Conservation (phyloP, 2,797 vertebrate species). For the Xenops minutus region DNA sequence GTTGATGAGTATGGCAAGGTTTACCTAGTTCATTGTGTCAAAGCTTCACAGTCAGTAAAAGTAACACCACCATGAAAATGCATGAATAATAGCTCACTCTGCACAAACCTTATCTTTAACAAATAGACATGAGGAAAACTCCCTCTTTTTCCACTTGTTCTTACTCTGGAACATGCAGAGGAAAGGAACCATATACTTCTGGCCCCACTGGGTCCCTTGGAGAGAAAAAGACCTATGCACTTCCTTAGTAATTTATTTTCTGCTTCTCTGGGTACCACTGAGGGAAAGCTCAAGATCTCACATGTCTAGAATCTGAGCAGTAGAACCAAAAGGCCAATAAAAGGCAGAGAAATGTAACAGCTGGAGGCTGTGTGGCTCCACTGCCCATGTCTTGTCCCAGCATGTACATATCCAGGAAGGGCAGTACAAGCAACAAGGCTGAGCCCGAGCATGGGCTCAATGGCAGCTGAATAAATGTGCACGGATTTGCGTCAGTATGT, state of each 20-base stretch:
- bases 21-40: not conserved
- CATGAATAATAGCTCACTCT: not conserved
- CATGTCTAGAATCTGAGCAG: not conserved
- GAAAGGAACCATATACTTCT: not conserved
- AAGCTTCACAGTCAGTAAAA: not conserved
- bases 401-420: not conserved
- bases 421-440: not conserved
- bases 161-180: not conserved
- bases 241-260: not conserved
- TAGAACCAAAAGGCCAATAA: not conserved
- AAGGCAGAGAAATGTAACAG: not conserved
- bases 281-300: not conserved
- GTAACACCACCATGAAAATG: not conserved
- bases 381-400: not conserved
- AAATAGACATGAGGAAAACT: not conserved
- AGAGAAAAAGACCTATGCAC: not conserved
- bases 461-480: not conserved
- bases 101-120: not conserved
- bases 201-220: not conserved
- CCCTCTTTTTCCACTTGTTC: not conserved
- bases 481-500: not conserved
- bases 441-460: not conserved
- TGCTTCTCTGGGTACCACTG: not conserved
- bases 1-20: rapidly evolving
- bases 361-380: not conserved